Evolutionary conservation across 2,888 invertebrate genomes (phyloP).

Genomic region (Cosmopolites sordidus): DNA sequence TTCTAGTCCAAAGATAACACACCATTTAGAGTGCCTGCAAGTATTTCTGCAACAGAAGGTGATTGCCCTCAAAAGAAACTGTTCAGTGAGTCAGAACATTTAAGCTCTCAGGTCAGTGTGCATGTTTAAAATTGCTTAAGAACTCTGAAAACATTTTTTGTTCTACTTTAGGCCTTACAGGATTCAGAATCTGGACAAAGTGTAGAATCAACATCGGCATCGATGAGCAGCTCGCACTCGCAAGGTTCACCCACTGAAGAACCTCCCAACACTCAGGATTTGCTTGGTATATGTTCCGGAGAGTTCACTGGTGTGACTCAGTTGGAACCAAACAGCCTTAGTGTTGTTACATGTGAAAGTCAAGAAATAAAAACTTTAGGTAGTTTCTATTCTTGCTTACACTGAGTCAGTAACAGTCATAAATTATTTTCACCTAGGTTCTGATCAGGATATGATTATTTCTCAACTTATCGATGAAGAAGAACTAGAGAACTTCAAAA

Average conservation of each 20-base stretch:
- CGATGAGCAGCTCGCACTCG: not conserved
- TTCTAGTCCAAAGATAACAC: conserved; percentile 16
- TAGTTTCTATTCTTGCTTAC: not conserved
- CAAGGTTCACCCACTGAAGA: conserved; percentile 3
- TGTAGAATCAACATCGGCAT: too few species aligned
- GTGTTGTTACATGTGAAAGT: not conserved
- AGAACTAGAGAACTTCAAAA: conserved; percentile 41
- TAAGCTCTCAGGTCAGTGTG: conserved; percentile 39
- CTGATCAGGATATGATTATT: conserved; percentile 40
- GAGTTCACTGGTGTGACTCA: conserved; percentile 35
- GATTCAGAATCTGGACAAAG: too few species aligned
- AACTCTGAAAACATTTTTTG: too few species aligned
- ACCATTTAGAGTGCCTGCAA: conserved; percentile 31
- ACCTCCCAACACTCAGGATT: conserved; percentile 37
- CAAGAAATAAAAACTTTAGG: conserved; percentile 8
- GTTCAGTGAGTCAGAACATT: conserved; percentile 41
- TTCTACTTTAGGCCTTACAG: too few species aligned
- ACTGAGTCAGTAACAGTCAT: not conserved
- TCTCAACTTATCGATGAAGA: conserved; percentile 42
- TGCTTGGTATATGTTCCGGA: conserved; percentile 44
- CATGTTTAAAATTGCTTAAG: too few species aligned
- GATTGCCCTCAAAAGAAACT: conserved; percentile 44
- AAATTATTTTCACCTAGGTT: not conserved
- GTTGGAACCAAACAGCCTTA: conserved; percentile 11
- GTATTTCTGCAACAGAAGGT: not conserved